Evolutionary conservation across 2,113 vertebrate genomes (phyloP).

Genomic region (Protobothrops flavoviridis): DNA sequence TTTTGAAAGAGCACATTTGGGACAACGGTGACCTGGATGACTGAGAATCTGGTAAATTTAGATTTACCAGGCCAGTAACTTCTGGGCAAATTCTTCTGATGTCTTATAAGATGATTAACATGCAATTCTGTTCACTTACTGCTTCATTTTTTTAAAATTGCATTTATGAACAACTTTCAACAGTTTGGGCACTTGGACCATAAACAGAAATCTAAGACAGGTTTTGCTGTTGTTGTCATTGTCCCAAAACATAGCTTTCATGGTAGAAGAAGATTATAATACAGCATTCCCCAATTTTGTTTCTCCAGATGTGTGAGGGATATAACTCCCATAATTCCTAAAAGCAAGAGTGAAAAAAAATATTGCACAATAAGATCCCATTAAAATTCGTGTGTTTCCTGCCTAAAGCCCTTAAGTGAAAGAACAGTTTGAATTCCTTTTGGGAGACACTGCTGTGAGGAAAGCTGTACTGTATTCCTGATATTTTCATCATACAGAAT

Average conservation of each 20-base stretch:
- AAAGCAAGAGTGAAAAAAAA: neutral
- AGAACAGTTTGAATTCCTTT: neutral
- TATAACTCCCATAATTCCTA: neutral
- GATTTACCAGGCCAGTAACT: neutral
- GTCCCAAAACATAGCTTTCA: neutral
- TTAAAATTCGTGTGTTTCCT: neutral
- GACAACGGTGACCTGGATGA: neutral
- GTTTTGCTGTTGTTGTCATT: neutral
- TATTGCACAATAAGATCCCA: neutral
- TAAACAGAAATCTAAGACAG: neutral
- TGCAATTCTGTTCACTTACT: neutral
- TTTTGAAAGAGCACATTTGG: neutral
- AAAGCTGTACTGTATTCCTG: neutral
- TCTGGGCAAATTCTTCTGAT: neutral
- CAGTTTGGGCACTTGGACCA: neutral
- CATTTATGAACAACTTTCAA: neutral
- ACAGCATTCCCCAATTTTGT: neutral
- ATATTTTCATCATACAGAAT: neutral
- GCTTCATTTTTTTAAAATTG: neutral
- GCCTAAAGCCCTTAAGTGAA: neutral
- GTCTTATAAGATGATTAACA: neutral
- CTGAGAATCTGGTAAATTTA: neutral
- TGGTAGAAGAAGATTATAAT: neutral
- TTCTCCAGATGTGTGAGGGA: neutral
- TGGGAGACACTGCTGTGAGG: neutral